These are phyloP conservation scores for Dicerorhinus sumatrensis DNA, from an alignment of 2,113 vertebrate species.

Conservation along the genomic window DNA sequence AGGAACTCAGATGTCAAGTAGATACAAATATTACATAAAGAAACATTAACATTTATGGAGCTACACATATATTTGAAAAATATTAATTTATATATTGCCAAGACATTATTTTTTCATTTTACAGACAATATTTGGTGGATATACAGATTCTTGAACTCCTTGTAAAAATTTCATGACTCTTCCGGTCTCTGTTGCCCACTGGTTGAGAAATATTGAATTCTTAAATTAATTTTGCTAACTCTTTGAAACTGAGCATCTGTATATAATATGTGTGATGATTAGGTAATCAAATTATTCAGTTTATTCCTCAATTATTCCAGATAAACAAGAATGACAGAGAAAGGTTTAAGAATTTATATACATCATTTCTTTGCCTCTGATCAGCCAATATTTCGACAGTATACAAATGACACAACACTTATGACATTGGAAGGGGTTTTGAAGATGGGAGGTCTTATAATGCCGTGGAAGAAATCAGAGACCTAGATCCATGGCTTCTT, in stretches of 20 bases:
- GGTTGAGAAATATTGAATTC: slow-evolving; percentile 53
- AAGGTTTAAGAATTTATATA: not conserved
- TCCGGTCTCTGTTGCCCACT: not conserved
- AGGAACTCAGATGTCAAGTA: not conserved
- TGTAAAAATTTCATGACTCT: slow-evolving; percentile 34
- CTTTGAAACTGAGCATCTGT: not conserved
- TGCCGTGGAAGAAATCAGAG: not conserved
- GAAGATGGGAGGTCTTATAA: not conserved
- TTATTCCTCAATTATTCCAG: slow-evolving; percentile 12
- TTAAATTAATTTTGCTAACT: slow-evolving; percentile 52
- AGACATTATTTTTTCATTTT: slow-evolving; percentile 44
- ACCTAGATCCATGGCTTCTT: not conserved
- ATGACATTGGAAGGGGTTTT: not conserved
- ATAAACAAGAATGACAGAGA: not conserved
- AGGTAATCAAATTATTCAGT: not conserved
- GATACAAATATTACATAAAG: slow-evolving; percentile 7
- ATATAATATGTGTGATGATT: not conserved
- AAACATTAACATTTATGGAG: not conserved
- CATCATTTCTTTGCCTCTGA: not conserved
- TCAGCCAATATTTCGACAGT: not conserved
- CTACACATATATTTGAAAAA: slow-evolving; percentile 25
- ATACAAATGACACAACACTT: not conserved
- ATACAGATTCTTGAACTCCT: not conserved
- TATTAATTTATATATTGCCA: not conserved
- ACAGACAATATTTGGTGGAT: not conserved